These are phyloP conservation scores for Daubentonia madagascariensis DNA, from an alignment of 2,113 vertebrate species.

Conservation along the genomic window DNA sequence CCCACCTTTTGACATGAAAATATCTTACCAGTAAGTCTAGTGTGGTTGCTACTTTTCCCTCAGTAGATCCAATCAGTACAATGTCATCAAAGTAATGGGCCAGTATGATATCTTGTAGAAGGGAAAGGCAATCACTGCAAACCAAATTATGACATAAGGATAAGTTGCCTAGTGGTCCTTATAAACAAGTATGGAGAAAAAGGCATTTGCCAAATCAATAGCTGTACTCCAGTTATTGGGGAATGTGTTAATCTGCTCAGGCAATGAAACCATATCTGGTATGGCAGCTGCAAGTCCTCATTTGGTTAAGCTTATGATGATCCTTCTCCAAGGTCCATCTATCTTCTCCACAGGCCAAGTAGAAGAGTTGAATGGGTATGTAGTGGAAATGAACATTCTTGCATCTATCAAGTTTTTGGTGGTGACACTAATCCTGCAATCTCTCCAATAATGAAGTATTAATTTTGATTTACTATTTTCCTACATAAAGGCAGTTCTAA, in stretches of 20 bases:
- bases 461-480: neutral
- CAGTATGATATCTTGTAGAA: neutral
- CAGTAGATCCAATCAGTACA: neutral
- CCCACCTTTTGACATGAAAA: neutral
- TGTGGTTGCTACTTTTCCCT: neutral
- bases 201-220: neutral
- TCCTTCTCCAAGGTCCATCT: neutral
- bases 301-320: neutral
- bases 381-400: neutral
- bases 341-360: neutral
- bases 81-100: neutral
- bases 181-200: neutral
- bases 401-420: neutral
- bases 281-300: neutral
- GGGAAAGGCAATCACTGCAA: neutral
- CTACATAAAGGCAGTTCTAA: neutral
- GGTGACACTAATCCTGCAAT: neutral
- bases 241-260: neutral
- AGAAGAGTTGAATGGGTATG: neutral
- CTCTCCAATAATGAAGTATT: neutral
- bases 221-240: neutral
- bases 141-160: neutral
- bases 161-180: neutral
- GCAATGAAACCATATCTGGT: neutral
- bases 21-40: neutral